A percentile compares a stretch with the other conserved stretches of the same genome.
Conservation (phyloP, 2,113 vertebrate genomes). For the Alosa alosa region DNA sequence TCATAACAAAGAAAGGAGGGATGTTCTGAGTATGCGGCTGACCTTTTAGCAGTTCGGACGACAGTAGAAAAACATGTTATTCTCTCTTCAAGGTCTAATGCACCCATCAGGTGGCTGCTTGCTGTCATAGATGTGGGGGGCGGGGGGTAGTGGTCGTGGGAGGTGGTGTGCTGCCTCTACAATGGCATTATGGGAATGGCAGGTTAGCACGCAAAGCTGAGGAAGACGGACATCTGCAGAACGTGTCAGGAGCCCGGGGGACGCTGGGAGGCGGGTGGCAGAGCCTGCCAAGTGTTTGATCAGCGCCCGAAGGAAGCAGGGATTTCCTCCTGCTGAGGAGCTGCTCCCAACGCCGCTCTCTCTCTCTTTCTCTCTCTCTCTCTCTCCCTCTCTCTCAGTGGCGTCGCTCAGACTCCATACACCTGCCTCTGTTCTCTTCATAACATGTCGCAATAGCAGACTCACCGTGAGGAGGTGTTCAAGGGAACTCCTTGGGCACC, state of each 20-base stretch:
- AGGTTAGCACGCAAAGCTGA: slow-evolving; percentile 35
- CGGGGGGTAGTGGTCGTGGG: background rate
- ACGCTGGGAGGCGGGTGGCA: slow-evolving; percentile 38
- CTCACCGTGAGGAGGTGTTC: background rate
- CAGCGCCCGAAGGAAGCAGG: slow-evolving; percentile 66
- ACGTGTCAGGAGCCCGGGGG: slow-evolving; percentile 40
- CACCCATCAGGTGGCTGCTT: slow-evolving; percentile 15
- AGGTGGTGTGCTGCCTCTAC: background rate
- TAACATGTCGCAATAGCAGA: slow-evolving; percentile 10
- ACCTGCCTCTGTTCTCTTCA: background rate
- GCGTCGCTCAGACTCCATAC: slow-evolving; percentile 1
- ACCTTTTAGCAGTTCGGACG: background rate
- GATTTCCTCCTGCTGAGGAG: slow-evolving; percentile 64
- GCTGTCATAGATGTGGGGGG: background rate
- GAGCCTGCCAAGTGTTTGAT: slow-evolving; percentile 63
- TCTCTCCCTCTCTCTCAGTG: background rate
- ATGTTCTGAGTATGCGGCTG: background rate
- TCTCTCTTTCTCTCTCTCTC: background rate
- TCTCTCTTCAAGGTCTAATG: slow-evolving; percentile 42
- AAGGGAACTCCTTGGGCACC: background rate
- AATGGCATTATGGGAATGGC: background rate
- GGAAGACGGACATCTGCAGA: slow-evolving; percentile 48
- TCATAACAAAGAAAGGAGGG: background rate
- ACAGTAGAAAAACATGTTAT: slow-evolving; percentile 22
- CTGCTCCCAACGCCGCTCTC: slow-evolving; percentile 14